These are phyloP conservation scores for Sogatella furcifera DNA, from an alignment of 1,140 invertebrate genomes.

Conservation along the genomic window DNA sequence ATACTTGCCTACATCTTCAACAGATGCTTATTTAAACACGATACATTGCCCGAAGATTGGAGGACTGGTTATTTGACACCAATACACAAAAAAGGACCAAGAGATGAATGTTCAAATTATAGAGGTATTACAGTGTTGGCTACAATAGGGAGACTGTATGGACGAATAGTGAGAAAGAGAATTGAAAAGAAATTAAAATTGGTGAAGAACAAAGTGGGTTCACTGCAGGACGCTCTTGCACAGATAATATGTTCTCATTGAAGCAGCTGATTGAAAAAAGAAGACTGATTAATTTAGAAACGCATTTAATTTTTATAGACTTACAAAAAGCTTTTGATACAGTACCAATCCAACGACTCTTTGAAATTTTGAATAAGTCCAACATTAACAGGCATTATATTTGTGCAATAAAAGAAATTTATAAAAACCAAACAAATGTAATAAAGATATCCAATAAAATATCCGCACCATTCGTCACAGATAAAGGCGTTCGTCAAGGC, in stretches of 20 bases:
- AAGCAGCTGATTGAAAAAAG: neutral
- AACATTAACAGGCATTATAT: neutral
- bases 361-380: neutral
- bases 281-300: neutral
- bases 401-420: neutral
- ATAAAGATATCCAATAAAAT: neutral
- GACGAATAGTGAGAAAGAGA: neutral
- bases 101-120: neutral
- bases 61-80: neutral
- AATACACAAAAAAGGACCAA: neutral
- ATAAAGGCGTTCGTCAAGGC: neutral
- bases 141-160: neutral
- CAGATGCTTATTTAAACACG: neutral
- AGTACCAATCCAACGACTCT: neutral
- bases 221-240: slow-evolving; percentile 11
- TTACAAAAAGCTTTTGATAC: neutral
- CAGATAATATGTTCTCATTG: neutral
- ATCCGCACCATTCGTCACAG: neutral
- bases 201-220: neutral
- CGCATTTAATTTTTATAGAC: neutral
- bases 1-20: neutral
- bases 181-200: neutral
- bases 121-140: neutral
- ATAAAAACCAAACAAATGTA: neutral
- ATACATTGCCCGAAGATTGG: neutral